Evolutionary conservation across 2,888 invertebrate species (phyloP).

Genomic region (Cheilosia urbana): DNA sequence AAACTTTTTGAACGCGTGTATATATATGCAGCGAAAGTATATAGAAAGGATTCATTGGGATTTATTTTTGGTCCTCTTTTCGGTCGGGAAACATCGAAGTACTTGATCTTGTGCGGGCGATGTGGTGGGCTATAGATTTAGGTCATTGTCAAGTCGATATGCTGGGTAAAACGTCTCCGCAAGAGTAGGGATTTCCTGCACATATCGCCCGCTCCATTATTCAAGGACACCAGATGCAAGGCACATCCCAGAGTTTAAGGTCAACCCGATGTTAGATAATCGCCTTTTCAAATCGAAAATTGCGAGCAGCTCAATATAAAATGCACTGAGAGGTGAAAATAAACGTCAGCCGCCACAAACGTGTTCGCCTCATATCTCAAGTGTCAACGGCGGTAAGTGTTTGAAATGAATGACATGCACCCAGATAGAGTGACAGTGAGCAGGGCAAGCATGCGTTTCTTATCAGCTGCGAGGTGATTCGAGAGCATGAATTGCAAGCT

Average conservation of each 20-base stretch:
- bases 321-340: background rate
- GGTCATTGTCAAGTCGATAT: constrained; percentile 31
- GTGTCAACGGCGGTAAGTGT: constrained; percentile 39
- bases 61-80: constrained; percentile 21
- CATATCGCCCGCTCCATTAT: background rate
- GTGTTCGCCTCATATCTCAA: constrained; percentile 31
- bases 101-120: background rate
- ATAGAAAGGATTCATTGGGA: constrained; percentile 39
- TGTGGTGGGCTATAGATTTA: background rate
- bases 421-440: constrained; percentile 34
- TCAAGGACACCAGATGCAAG: constrained; percentile 13
- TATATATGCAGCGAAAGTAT: constrained; percentile 6
- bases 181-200: constrained; percentile 2
- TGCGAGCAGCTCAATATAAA: background rate
- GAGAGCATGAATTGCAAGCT: constrained; percentile 25
- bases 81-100: background rate
- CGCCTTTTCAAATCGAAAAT: background rate
- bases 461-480: constrained; percentile 27
- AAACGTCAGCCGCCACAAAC: constrained; percentile 10
- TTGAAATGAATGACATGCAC: constrained; percentile 9
- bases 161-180: constrained; percentile 12
- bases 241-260: constrained; percentile 46
- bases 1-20: background rate
- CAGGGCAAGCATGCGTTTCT: constrained; percentile 37
- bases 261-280: constrained; percentile 24